phyloP scores from a whole-genome alignment of 2,888 invertebrate species.

The Drosophila peninsularis region DNA sequence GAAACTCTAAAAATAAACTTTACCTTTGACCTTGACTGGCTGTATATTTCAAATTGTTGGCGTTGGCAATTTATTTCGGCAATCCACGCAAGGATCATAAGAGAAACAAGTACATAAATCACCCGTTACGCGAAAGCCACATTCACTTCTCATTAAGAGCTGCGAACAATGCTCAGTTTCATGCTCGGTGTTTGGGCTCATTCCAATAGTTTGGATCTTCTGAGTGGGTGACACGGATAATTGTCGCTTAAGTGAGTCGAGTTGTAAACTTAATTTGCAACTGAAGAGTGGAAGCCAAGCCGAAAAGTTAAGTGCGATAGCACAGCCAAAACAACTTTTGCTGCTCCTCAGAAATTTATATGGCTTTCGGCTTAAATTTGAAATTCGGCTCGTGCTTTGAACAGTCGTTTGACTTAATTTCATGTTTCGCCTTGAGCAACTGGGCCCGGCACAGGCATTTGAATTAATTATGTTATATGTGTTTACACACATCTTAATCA shows the following conservation, averaged over 20 bases:
- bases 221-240: conserved; percentile 42
- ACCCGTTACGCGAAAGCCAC: neutral
- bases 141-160: neutral
- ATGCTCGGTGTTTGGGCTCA: neutral
- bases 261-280: conserved; percentile 50
- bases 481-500: conserved; percentile 7
- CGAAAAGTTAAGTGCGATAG: conserved; percentile 19
- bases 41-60: neutral
- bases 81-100: neutral
- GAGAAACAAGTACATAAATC: neutral
- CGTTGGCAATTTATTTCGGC: neutral
- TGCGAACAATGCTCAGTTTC: neutral
- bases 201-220: conserved; percentile 7
- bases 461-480: conserved; percentile 44
- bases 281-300: conserved; percentile 27
- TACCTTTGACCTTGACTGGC: too few species aligned
- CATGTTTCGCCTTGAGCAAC: conserved; percentile 6
- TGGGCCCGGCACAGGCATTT: conserved; percentile 2
- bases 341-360: conserved; percentile 6
- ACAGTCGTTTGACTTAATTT: conserved; percentile 28
- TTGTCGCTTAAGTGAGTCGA: conserved; percentile 58
- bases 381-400: neutral
- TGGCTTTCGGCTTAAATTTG: conserved; percentile 20
- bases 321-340: conserved; percentile 14
- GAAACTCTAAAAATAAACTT: neutral